Base-by-base conservation (phyloP, 1,140 invertebrate species). In the Drosophila santomea region DNA sequence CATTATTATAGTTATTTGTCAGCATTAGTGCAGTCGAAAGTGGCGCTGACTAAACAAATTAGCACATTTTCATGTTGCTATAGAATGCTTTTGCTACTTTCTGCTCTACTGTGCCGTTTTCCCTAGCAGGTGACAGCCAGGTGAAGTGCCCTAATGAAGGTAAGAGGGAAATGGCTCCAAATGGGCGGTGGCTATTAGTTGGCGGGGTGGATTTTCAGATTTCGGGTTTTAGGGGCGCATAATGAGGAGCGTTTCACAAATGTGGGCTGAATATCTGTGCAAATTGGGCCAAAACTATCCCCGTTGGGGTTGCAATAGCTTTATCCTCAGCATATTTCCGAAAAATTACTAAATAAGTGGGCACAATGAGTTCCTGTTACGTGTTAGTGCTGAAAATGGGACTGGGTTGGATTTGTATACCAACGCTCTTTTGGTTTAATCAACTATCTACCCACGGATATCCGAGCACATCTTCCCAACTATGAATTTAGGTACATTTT, bases 1-100 rank as follows among this genome's bases (percentile, higher is more conserved):
- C 41, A 72, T 83, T 72, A 83, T 76, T 76, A 63, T 60, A 63
- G 75, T 62, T 67, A 83, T 84, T 84, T 79, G 76, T 75, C 74
- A 67, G 74, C 66, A 72, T 72, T 81, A 78, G 68, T 72, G 52
- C 43, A 78, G 80, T 59, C 28, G 50, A 74, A 56, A 71, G 71
- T 75, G 80, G 32, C 54, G 74, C 45, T 61, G 67, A 73, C 58
- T 63, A 59, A 73, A 73, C 58, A 84, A 84, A 85, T 84, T 85
- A 85, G 74, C 77, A 64, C 81, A 64, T 57, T 71, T 69, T 69
- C 64, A 57, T 71, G 64, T 55, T 57, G 50, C 57, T 71, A 69
- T 71, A 51, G 64, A 71, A 69, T 71, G 67, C 52, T 57, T 69
- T 69, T 48, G 63, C 66, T 62, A 62, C 38, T 59, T 62, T 59